Conservation (phyloP, 2,888 invertebrate genomes). For the Drosophila falleni region DNA sequence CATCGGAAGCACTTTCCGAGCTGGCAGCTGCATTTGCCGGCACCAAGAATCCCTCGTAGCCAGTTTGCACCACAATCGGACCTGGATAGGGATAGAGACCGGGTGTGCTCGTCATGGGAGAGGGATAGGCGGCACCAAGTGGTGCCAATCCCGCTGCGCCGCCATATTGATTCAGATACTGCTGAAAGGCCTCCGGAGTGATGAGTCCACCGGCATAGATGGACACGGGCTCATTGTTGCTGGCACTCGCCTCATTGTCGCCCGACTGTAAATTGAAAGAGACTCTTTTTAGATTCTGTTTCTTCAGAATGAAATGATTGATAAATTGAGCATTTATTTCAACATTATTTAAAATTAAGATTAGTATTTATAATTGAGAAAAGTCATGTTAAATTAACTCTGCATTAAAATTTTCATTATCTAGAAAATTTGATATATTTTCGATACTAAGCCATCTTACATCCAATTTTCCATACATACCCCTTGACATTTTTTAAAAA, state of each 20-base stretch:
- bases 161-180: slow-evolving; percentile 83
- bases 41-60: slow-evolving; percentile 85
- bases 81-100: slow-evolving; percentile 79
- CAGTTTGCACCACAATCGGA: slow-evolving; percentile 84
- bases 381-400: too few species aligned
- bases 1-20: slow-evolving; percentile 41
- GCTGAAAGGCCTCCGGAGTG: slow-evolving; percentile 83
- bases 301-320: too few species aligned
- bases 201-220: slow-evolving; percentile 77
- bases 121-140: slow-evolving; percentile 60
- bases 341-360: too few species aligned
- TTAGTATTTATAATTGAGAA: too few species aligned
- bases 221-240: slow-evolving; percentile 76
- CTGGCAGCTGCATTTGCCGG: slow-evolving; percentile 63
- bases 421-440: too few species aligned
- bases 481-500: too few species aligned
- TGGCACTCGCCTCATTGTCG: slow-evolving; percentile 70
- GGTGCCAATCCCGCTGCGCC: slow-evolving; percentile 69
- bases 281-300: too few species aligned
- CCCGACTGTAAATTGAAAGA: slow-evolving; percentile 47
- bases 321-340: too few species aligned
- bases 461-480: too few species aligned
- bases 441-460: too few species aligned
- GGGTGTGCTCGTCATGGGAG: slow-evolving; percentile 58
- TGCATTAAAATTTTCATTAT: too few species aligned